Evolutionary conservation across 2,888 invertebrate genomes (phyloP), one percentile per base, ranked within the genome.

Genomic region (Catocala nupta): DNA sequence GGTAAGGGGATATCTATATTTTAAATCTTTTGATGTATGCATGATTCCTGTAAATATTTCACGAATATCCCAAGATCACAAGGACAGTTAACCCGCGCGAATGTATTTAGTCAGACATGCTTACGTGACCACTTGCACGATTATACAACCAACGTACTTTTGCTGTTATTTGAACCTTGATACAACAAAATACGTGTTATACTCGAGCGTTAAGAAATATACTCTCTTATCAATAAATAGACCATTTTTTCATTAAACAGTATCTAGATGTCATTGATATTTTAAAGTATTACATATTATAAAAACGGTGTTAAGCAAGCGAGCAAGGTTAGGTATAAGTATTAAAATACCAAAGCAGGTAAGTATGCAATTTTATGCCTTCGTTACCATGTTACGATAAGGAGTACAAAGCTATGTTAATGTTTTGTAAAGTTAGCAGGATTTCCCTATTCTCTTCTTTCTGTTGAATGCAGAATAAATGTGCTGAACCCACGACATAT

Each of bases 51-150:
- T 25, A 25, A 25, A 25, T 25, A 25, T 25, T 25, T 25, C 25
- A 3, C 25, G 25, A 16, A 16, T 16, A 16, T 16, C 36, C 36
- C 36, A 36, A 0, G 8, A 36, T 36, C 36, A 8, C 4, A 36
- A 36, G 36, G 8, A 36, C 36, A 36, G 25, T 25, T 33, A 16
- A 33, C 5, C 43, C 7, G 11, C 16, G 5, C 45, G 13, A 13
- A 25, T 34, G 1, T 2, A 3, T 11, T 64, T 42, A 36, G n/a
- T 52, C 16, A 53, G 16, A 44, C 47, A 45, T 53, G 75, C 74
- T 68, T 76, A 78, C 78, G 80, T 79, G 80, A 79, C 78, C 59
- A 16, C 55, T 51, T 12, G 65, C 80, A 79, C 74, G 78, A 63
- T 59, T 63, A 25, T 43, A 33, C 5, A 50, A 54, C 25, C n/a